These are phyloP conservation scores for Muscina levida DNA, from an alignment of 2,888 invertebrate genomes.

Conservation along the genomic window DNA sequence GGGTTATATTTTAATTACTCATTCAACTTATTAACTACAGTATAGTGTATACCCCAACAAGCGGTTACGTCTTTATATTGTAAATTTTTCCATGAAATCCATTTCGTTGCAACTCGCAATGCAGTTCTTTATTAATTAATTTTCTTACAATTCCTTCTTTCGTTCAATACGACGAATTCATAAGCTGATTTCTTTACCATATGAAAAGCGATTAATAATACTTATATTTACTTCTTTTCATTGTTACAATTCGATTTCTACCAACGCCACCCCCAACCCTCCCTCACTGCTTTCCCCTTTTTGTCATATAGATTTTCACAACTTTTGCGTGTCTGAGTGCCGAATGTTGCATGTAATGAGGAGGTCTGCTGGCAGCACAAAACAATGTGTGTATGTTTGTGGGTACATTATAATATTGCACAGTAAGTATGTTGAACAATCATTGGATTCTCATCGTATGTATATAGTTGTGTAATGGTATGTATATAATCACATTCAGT, in stretches of 20 bases:
- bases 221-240: slow-evolving; percentile 37
- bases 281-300: slow-evolving; percentile 42
- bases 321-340: neutral
- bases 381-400: neutral
- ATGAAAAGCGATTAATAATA: slow-evolving; percentile 52
- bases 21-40: too few relatives aligned
- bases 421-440: too few relatives aligned
- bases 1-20: too few relatives aligned
- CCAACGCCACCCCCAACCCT: too few relatives aligned
- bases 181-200: slow-evolving; percentile 34
- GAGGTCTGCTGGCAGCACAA: too few relatives aligned
- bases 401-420: neutral
- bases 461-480: too few relatives aligned
- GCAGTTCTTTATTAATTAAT: slow-evolving; percentile 32
- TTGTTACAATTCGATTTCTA: too few relatives aligned
- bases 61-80: too few relatives aligned
- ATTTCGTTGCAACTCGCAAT: too few relatives aligned
- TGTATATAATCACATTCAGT: neutral
- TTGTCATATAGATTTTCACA: slow-evolving; percentile 21
- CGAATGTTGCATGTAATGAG: neutral
- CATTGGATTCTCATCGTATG: too few relatives aligned
- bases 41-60: too few relatives aligned
- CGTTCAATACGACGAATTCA: neutral
- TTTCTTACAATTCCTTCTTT: slow-evolving; percentile 20
- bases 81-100: too few relatives aligned